These are phyloP conservation scores for Parasteatoda lunata DNA, from an alignment of 2,888 invertebrate genomes.

Conservation along the genomic window DNA sequence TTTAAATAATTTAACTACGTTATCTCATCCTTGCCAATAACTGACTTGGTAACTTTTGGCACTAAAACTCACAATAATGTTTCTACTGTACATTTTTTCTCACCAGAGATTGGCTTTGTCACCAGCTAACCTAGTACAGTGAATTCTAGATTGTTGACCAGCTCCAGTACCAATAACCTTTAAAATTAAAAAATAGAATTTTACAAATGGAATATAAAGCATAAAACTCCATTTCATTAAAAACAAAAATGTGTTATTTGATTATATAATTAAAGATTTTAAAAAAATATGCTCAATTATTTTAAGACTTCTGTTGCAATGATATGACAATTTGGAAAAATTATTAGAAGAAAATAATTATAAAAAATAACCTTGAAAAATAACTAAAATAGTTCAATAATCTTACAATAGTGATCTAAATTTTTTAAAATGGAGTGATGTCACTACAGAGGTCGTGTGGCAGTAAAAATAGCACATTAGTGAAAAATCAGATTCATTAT, in stretches of 20 bases:
- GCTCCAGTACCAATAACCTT: conserved; percentile 96
- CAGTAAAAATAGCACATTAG: too few relatives aligned
- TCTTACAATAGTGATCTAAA: too few relatives aligned
- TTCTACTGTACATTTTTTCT: not conserved
- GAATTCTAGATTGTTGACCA: conserved; percentile 98
- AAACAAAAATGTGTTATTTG: not conserved
- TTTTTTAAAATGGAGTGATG: not conserved
- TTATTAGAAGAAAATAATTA: not conserved
- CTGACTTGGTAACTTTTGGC: too few relatives aligned
- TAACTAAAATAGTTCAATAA: too few relatives aligned
- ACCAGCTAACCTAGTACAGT: conserved; percentile 97
- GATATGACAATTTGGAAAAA: not conserved
- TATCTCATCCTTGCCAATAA: too few relatives aligned
- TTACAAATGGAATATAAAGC: not conserved
- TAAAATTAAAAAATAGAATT: not conserved
- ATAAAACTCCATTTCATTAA: not conserved
- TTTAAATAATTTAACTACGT: too few relatives aligned
- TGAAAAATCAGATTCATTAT: too few relatives aligned
- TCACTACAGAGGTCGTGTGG: too few relatives aligned
- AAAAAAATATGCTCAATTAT: not conserved
- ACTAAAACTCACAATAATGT: too few relatives aligned
- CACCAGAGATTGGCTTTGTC: conserved; percentile 97
- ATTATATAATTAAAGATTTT: too few relatives aligned
- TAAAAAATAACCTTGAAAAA: too few relatives aligned
- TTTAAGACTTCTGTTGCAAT: not conserved